phyloP scores from a whole-genome alignment of 1,140 invertebrate species.

The Thaumetopoea pityocampa region DNA sequence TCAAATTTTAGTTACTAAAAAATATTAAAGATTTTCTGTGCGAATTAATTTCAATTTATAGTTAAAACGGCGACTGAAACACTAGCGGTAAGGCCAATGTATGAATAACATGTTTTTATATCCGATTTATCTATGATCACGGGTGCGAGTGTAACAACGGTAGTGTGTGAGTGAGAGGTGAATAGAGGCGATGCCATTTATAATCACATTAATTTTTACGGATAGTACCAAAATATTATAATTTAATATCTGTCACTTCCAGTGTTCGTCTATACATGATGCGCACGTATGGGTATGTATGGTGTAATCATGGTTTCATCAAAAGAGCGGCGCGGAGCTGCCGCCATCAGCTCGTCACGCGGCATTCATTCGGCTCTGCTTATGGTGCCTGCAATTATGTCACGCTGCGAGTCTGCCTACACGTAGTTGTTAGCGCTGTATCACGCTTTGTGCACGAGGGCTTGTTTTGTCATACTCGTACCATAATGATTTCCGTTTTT shows the following conservation, averaged over 20 bases:
- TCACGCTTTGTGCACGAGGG: slow-evolving; percentile 14
- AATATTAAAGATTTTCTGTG: too few species aligned
- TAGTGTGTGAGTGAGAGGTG: background rate
- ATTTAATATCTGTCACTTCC: slow-evolving; percentile 15
- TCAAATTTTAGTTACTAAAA: too few species aligned
- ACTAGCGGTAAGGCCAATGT: too few species aligned
- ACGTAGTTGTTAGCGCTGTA: slow-evolving; percentile 19
- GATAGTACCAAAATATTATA: background rate
- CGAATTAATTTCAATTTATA: too few species aligned
- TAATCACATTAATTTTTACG: slow-evolving; percentile 2
- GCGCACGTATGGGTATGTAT: slow-evolving; percentile 38
- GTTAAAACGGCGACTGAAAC: too few species aligned
- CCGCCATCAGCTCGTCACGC: slow-evolving; percentile 56
- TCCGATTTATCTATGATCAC: too few species aligned
- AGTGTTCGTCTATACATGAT: slow-evolving; percentile 16
- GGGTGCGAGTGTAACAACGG: too few species aligned
- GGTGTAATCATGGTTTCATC: slow-evolving; percentile 65
- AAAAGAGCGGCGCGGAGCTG: slow-evolving; percentile 54
- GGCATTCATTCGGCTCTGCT: slow-evolving; percentile 44
- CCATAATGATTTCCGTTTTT: slow-evolving; percentile 18
- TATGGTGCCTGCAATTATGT: slow-evolving; percentile 56
- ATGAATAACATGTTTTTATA: too few species aligned
- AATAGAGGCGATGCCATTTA: background rate
- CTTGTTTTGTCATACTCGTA: slow-evolving; percentile 18
- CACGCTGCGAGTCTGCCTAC: slow-evolving; percentile 11